phyloP scores from a whole-genome alignment of 1,140 invertebrate species.

The Lucilia sericata region DNA sequence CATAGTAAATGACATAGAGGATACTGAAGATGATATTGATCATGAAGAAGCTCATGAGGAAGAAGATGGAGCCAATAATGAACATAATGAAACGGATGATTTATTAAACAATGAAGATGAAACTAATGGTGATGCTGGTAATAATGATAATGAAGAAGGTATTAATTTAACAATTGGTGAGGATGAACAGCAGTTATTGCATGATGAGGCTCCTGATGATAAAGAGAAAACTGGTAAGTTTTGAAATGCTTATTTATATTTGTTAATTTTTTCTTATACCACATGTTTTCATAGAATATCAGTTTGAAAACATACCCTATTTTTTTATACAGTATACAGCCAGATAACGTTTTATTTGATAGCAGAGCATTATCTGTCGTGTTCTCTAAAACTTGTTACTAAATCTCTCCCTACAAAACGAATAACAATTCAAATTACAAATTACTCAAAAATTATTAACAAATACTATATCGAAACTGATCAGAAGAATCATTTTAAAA shows the following conservation, averaged over 20 bases:
- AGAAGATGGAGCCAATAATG: conserved; percentile 34
- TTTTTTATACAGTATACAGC: no score
- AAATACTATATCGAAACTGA: no score
- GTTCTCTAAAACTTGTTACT: no score
- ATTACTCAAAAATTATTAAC: no score
- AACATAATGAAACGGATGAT: conserved; percentile 47
- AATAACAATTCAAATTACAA: no score
- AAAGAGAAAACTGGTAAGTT: conserved; percentile 64
- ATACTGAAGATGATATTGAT: conserved; percentile 47
- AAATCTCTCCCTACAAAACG: no score
- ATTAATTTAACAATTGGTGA: conserved; percentile 85
- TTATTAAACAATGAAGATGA: conserved; percentile 53
- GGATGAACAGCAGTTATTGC: conserved; percentile 81
- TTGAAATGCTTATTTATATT: background rate
- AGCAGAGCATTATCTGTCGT: no score
- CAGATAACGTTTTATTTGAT: no score
- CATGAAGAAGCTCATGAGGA: conserved; percentile 49
- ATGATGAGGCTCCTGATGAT: conserved; percentile 74
- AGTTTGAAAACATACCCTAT: no score
- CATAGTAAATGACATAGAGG: conserved; percentile 50
- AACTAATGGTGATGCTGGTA: conserved; percentile 54
- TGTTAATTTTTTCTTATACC: no score
- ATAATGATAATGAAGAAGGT: conserved; percentile 79
- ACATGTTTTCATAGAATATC: no score
- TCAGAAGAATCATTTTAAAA: no score